phyloP scores from a whole-genome alignment of 2,797 vertebrate genomes.

The Buceros bicornis region DNA sequence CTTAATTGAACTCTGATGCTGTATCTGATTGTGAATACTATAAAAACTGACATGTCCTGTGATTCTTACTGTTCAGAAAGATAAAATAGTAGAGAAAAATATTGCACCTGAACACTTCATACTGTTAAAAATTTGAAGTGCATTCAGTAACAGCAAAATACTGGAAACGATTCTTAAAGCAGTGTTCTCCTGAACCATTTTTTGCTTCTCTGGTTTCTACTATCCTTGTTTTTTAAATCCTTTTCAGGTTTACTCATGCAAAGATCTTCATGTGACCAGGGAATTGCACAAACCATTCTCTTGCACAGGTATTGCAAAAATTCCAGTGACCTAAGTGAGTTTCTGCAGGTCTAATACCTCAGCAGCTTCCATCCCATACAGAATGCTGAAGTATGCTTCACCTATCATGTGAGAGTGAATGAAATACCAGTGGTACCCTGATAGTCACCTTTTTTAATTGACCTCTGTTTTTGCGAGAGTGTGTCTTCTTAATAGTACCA shows the following conservation, averaged over 20 bases:
- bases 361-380: neutral
- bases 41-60: neutral
- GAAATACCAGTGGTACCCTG: neutral
- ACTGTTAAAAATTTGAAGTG: neutral
- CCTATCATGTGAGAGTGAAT: fast-evolving
- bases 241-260: neutral
- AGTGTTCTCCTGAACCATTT: fast-evolving
- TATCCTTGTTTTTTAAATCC: neutral
- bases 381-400: neutral
- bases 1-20: neutral
- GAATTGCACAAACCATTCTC: neutral
- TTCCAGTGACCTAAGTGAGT: neutral
- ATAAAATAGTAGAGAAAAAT: neutral
- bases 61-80: neutral
- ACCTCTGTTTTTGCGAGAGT: neutral
- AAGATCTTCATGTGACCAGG: neutral
- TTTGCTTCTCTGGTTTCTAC: neutral
- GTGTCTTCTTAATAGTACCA: neutral
- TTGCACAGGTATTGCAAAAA: neutral
- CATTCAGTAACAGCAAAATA: neutral
- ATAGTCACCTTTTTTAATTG: neutral
- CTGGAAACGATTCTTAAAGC: neutral
- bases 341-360: neutral
- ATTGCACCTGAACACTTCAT: neutral
- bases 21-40: neutral